phyloP scores from a whole-genome alignment of 2,888 invertebrate species.

The Erebia palarica region DNA sequence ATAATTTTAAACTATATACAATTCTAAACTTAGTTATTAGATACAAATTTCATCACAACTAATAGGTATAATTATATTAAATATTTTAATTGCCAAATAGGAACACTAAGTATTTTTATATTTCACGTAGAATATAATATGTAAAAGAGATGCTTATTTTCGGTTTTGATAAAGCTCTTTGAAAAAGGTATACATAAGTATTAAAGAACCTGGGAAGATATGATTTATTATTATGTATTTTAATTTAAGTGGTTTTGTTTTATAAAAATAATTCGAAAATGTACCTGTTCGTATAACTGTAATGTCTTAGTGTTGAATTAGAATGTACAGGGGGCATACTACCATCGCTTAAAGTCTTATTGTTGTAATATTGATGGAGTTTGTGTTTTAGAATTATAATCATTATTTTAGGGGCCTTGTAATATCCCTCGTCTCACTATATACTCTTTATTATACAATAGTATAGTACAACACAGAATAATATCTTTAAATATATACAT shows the following conservation, averaged over 20 bases:
- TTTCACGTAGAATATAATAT: too few species aligned
- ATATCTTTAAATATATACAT: too few species aligned
- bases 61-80: not conserved
- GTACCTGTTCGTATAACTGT: slow-evolving; percentile 6
- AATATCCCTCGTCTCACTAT: too few species aligned
- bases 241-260: not conserved
- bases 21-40: too few species aligned
- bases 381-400: too few species aligned
- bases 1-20: too few species aligned
- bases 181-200: not conserved
- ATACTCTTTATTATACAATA: too few species aligned
- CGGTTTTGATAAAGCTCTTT: not conserved
- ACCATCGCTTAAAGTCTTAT: too few species aligned
- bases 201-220: not conserved
- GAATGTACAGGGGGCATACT: too few species aligned
- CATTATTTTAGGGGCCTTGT: too few species aligned
- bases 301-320: not conserved
- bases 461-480: too few species aligned
- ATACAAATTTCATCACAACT: not conserved
- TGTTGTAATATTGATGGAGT: too few species aligned
- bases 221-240: not conserved
- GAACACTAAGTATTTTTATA: slow-evolving; percentile 6
- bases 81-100: slow-evolving; percentile 7
- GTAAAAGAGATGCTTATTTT: not conserved
- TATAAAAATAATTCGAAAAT: not conserved